phyloP scores from a whole-genome alignment of 1,140 invertebrate species.

The Pseudomyrmex concolor region DNA sequence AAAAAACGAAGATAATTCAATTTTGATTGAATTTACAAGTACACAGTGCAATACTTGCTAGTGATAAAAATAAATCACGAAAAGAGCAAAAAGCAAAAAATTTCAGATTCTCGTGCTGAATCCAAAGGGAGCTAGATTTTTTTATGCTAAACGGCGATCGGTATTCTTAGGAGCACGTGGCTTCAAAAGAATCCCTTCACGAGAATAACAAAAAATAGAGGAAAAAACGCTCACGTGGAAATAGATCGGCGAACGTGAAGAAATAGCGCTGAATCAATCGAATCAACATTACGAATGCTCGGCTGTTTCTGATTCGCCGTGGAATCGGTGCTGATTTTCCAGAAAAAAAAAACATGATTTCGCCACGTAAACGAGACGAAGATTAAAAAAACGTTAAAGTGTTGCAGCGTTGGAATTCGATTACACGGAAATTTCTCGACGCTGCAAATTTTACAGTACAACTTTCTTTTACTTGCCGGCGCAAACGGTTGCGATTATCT shows the following conservation, averaged over 20 bases:
- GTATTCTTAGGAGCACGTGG: background rate
- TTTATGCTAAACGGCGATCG: background rate
- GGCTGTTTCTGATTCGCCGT: no score
- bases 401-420: background rate
- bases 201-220: background rate
- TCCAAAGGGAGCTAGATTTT: conserved; percentile 21
- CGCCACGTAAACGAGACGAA: no score
- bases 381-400: background rate
- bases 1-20: conserved; percentile 31
- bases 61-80: conserved; percentile 7
- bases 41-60: no score
- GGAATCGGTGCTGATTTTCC: no score
- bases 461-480: conserved; percentile 6
- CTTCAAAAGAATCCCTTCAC: background rate
- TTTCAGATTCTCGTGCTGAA: conserved; percentile 20
- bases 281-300: background rate
- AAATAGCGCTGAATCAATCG: conserved; percentile 25
- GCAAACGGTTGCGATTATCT: conserved; percentile 32
- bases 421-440: conserved; percentile 21
- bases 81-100: background rate
- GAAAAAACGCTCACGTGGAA: background rate
- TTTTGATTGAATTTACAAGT: conserved; percentile 23
- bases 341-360: no score
- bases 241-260: conserved; percentile 27
- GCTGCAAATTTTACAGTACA: background rate